Percentiles rank a stretch among this genome's conserved stretches.
phyloP scores from a whole-genome alignment of 2,113 vertebrate species.

The Dinomys branickii region DNA sequence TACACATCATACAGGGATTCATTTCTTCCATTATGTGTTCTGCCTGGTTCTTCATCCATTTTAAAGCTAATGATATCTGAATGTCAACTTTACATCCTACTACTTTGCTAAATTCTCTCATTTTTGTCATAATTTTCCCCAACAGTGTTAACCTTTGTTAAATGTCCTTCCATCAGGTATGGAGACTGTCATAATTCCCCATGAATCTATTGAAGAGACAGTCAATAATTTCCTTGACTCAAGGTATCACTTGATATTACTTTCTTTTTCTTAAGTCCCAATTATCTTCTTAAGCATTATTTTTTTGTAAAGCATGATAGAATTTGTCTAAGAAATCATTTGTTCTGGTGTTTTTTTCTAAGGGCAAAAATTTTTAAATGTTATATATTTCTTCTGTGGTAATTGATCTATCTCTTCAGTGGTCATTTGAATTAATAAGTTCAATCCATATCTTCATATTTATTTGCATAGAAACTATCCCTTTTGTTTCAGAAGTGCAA shows the following conservation, averaged over 20 bases:
- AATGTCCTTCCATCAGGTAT: neutral
- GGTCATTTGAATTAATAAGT: neutral
- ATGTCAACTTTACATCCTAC: neutral
- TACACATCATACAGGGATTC: too few species aligned
- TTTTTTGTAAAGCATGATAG: neutral
- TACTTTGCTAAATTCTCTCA: neutral
- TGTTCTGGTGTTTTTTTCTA: neutral
- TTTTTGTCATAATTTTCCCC: neutral
- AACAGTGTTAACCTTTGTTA: neutral
- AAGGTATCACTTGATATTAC: neutral
- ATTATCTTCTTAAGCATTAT: neutral
- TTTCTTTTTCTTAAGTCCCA: neutral
- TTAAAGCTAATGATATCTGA: neutral
- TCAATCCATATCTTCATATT: neutral
- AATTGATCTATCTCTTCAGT: neutral
- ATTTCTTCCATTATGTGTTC: neutral
- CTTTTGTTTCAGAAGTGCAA: neutral
- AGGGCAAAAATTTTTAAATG: neutral
- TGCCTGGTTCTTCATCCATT: neutral
- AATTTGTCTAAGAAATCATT: neutral
- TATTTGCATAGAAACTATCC: neutral
- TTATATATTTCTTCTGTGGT: neutral
- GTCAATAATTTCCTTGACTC: neutral
- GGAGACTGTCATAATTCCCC: neutral
- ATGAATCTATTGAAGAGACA: neutral